Percentiles rank a stretch among this genome's conserved stretches.
phyloP scores from a whole-genome alignment of 2,888 invertebrate species.

The Plagodis dolabraria region DNA sequence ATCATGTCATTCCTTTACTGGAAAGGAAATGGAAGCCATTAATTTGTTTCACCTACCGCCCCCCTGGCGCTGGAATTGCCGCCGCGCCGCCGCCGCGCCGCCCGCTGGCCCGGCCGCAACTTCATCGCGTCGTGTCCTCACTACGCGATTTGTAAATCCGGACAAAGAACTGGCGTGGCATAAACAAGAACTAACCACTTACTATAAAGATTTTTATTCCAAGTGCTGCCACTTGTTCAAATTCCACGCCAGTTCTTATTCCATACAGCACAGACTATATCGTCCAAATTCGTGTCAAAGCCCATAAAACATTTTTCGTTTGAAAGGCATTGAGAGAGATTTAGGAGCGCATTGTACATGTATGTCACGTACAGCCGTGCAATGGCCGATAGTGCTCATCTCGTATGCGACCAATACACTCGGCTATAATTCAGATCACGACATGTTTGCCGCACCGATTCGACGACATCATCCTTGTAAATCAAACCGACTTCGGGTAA shows the following conservation, averaged over 20 bases:
- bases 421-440: slow-evolving; percentile 63
- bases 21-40: slow-evolving; percentile 22
- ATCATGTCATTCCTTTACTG: slow-evolving; percentile 11
- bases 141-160: too few relatives aligned
- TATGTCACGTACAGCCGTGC: slow-evolving; percentile 64
- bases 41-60: slow-evolving; percentile 12
- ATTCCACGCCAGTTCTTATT: too few relatives aligned
- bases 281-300: slow-evolving; percentile 33
- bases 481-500: slow-evolving; percentile 45
- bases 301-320: slow-evolving; percentile 52
- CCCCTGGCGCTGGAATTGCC: not conserved
- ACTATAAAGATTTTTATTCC: too few relatives aligned
- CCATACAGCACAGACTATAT: not conserved
- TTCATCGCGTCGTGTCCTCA: not conserved
- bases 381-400: slow-evolving; percentile 66
- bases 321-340: slow-evolving; percentile 52
- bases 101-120: slow-evolving; percentile 4
- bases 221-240: too few relatives aligned
- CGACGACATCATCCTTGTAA: slow-evolving; percentile 50
- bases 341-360: slow-evolving; percentile 58
- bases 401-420: slow-evolving; percentile 66
- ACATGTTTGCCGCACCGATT: slow-evolving; percentile 57
- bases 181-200: too few relatives aligned
- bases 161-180: too few relatives aligned
- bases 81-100: not conserved